Evolutionary conservation across 2,888 invertebrate species (phyloP).

Genomic region (Villa cingulata): DNA sequence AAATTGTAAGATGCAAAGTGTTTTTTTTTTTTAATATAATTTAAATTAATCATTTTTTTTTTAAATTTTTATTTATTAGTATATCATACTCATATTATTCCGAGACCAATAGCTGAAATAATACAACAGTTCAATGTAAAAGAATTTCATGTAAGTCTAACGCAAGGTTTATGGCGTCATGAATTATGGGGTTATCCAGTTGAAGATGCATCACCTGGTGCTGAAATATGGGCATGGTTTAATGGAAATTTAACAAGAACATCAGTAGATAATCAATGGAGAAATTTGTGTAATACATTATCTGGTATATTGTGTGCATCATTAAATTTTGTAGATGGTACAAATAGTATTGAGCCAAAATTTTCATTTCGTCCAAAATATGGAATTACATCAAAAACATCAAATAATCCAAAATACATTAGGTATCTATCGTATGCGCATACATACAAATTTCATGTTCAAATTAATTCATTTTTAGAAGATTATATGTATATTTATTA

Average conservation of each 20-base stretch:
- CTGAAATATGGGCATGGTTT: slow-evolving; percentile 92
- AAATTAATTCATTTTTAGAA: too few species aligned
- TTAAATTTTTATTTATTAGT: slow-evolving; percentile 37
- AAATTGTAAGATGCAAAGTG: slow-evolving; percentile 56
- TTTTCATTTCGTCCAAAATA: slow-evolving; percentile 61
- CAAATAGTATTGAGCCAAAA: slow-evolving; percentile 72
- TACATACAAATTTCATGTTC: too few species aligned
- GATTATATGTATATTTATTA: too few species aligned
- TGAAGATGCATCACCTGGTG: slow-evolving; percentile 80
- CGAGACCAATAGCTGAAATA: slow-evolving; percentile 79
- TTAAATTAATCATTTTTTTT: neutral
- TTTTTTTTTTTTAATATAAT: slow-evolving; percentile 12
- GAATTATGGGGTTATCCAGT: slow-evolving; percentile 91
- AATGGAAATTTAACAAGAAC: slow-evolving; percentile 30
- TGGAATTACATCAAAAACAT: slow-evolving; percentile 10
- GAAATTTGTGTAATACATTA: slow-evolving; percentile 72
- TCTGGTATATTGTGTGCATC: slow-evolving; percentile 95
- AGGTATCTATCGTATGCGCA: neutral
- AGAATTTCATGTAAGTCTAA: slow-evolving; percentile 82
- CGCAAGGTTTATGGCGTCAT: slow-evolving; percentile 89
- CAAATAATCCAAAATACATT: neutral
- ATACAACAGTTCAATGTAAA: slow-evolving; percentile 69
- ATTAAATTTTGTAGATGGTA: slow-evolving; percentile 78
- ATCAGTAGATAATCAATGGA: slow-evolving; percentile 69
- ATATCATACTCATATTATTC: slow-evolving; percentile 74